Base-by-base conservation (phyloP, 2,113 vertebrate species). In the Ibidorhyncha struthersii region DNA sequence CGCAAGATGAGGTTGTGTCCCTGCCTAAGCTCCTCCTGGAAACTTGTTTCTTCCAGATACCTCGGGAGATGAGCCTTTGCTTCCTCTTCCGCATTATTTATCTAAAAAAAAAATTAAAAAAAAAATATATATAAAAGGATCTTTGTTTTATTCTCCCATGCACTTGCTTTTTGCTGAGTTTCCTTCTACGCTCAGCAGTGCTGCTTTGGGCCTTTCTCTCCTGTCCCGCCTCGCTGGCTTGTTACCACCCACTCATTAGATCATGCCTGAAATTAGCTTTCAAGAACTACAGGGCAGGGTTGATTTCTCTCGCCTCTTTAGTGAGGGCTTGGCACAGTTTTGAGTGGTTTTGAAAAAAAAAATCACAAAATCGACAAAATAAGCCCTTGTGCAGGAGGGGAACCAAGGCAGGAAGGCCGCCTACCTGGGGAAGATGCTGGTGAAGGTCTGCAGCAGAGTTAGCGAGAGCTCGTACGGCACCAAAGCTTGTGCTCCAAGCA, bases 251-350 rank as follows among this genome's bases (percentile, higher is more conserved):
- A 89, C 86, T 84, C 61, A 79, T 95, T 92, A 92, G 89, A 71
- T 87, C 94, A 94, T 76, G 77, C 82, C 83, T 96, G 89, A 96
- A 97, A 97, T 97, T 96, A 95, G 83, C 66, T 72, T 47, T 53
- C 3, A 10, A 91, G 86, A 86, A 21, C 49, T 58, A 43, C 65
- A 77, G 61, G 81, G 78, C 73, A 91, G 91, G 65, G 32, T 47
- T 91, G 88, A 74, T 73, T 91, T 90, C 41, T 93, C 53, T 87
- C 0, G 1, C 38, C 36, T 90, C 52, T 30, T 59, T n/a, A 70
- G 47, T 1, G 2, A 83, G 18, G 23, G 38, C 41, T 88, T 76
- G n/a, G 83, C 27, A 30, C 0, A 8, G n/a, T 82, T 84, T 78
- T 58, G 71, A 45, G 43, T 32, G 30, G 6, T 36, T 72, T 40